Evolutionary conservation across 1,140 invertebrate species (phyloP), one percentile per base, ranked within the genome.

Genomic region (Homalodisca vitripennis): DNA sequence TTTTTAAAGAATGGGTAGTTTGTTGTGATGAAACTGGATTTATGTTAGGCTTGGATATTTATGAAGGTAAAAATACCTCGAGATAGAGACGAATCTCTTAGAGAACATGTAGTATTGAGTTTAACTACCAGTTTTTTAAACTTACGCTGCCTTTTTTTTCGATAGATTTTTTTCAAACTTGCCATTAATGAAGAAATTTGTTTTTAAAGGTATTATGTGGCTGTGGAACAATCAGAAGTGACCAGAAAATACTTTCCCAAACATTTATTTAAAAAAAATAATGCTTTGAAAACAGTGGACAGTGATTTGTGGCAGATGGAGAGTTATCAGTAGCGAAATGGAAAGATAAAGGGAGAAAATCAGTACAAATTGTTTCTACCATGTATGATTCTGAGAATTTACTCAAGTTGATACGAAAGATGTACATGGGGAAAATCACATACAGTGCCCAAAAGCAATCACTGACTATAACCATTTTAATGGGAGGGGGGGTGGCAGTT

Each of bases 1-100:
- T 73, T n/a, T n/a, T 75, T 13, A 77, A 77, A 67, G 17, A 74
- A 3, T 78, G 76, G 76, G 6, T 27, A 73, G 64, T 24, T 55
- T 20, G 46, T 68, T 60, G 20, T n/a, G n/a, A 22, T 10, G 31
- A 30, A 12, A 73, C 68, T 29, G 74, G n/a, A 76, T 3, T 76
- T 65, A 71, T 77, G 12, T 68, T 66, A n/a, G 41, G 64, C 67
- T 78, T 75, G 67, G 57, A 74, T 26, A 70, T 78, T 12, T 76
- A 78, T 69, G 64, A 70, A 26, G 75, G 75, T 17, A 74, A 74
- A 29, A n/a, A 30, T 67, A n/a, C 6, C 6, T 10, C 6, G 34
- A 17, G 17, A 41, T 41, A 41, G 17, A 41, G 34, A 41, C 6
- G 34, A 41, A 41, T 10, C 34, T 17, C 34, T 41, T 10, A 17